A percentile compares a stretch with the other conserved stretches of the same genome.
phyloP scores from a whole-genome alignment of 2,797 vertebrate species.

The Picus viridis region DNA sequence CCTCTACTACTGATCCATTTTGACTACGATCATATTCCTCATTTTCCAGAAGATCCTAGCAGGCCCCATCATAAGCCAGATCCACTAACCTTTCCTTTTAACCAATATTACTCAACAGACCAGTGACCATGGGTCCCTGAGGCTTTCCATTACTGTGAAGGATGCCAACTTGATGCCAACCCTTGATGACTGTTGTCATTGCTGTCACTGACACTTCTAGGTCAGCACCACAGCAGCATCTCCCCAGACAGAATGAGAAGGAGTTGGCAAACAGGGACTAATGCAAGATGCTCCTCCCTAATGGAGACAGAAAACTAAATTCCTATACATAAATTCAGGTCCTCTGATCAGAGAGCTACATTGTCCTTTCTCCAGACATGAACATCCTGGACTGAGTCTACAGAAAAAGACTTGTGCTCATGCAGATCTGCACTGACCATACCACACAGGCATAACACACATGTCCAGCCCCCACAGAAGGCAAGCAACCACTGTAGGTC shows the following conservation, averaged over 20 bases:
- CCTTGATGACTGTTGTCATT: neutral
- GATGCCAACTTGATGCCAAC: neutral
- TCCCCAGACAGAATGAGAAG: rapidly evolving
- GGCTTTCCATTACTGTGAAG: neutral
- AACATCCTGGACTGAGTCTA: neutral
- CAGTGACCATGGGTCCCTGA: neutral
- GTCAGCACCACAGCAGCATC: neutral
- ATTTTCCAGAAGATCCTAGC: neutral
- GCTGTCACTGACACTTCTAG: neutral
- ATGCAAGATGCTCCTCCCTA: neutral
- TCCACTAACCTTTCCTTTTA: neutral
- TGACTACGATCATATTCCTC: neutral
- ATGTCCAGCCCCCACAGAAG: neutral
- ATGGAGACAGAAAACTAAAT: neutral
- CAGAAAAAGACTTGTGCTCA: neutral
- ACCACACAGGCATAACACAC: neutral
- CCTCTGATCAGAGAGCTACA: neutral
- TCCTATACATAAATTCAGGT: neutral
- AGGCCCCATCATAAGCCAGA: neutral
- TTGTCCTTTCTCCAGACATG: neutral
- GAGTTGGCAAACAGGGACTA: neutral
- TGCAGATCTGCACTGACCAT: neutral
- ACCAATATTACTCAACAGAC: neutral
- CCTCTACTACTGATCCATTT: neutral
- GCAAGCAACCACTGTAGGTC: neutral